These are phyloP conservation scores for Ascaphus truei DNA, from an alignment of 2,113 vertebrate species.

Conservation along the genomic window DNA sequence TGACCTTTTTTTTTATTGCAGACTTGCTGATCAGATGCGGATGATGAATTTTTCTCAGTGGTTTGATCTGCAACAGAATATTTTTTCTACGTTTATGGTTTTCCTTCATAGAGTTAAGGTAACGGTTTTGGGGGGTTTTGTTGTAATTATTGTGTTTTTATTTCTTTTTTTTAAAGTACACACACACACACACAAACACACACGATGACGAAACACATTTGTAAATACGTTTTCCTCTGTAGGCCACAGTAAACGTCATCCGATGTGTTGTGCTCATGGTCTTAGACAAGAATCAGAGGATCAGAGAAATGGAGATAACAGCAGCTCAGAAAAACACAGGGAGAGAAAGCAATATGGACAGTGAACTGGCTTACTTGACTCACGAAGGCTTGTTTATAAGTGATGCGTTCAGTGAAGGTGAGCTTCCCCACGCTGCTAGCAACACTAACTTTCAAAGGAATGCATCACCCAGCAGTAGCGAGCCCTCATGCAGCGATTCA, in stretches of 20 bases:
- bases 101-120: constrained; percentile 95
- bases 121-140: no score
- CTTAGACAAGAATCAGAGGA: constrained; percentile 83
- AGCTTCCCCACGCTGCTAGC: constrained; percentile 44
- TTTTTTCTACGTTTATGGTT: constrained; percentile 86
- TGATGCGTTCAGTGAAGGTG: constrained; percentile 76
- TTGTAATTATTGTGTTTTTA: neutral
- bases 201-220: no score
- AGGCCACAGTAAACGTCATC: constrained; percentile 84
- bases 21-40: constrained; percentile 92
- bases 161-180: no score
- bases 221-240: constrained; percentile 45
- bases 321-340: constrained; percentile 51
- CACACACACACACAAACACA: no score
- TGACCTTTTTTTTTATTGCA: constrained; percentile 46
- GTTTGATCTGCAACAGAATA: constrained; percentile 82
- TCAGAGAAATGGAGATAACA: constrained; percentile 59
- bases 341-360: constrained; percentile 60
- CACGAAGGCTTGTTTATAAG: constrained; percentile 95
- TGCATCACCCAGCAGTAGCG: constrained; percentile 47
- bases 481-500: constrained; percentile 69
- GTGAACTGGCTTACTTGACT: constrained; percentile 90
- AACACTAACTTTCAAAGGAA: constrained; percentile 62
- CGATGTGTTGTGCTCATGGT: constrained; percentile 84
- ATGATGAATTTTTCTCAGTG: constrained; percentile 93